Evolutionary conservation across 2,113 vertebrate species (phyloP).

Genomic region (Jaculus jaculus): DNA sequence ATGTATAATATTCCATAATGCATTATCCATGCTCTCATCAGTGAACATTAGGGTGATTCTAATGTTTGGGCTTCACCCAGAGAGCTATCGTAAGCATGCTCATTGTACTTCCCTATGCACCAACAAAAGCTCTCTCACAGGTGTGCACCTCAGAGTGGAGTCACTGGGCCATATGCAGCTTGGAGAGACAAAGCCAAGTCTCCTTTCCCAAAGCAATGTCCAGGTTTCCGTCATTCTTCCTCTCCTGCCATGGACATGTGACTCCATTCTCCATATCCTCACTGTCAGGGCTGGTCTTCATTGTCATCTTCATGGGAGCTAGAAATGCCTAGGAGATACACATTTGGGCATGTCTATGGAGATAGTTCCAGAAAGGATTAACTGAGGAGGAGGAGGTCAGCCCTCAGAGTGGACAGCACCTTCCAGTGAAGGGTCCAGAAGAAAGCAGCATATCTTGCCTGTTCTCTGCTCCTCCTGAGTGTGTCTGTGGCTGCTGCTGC

Average conservation of each 20-base stretch:
- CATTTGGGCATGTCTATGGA: background rate
- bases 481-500: background rate
- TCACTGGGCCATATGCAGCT: rapidly evolving
- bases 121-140: background rate
- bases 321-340: background rate
- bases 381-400: background rate
- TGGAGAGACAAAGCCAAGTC: background rate
- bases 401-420: no score
- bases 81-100: no score
- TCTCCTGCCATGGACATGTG: background rate
- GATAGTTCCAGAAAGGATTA: background rate
- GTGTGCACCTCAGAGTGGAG: rapidly evolving
- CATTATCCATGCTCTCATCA: background rate
- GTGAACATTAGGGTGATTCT: no score
- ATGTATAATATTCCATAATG: background rate
- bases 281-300: background rate
- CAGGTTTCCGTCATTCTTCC: background rate
- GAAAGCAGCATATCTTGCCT: background rate
- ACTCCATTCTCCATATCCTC: background rate
- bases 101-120: background rate
- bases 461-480: background rate
- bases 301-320: background rate
- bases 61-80: background rate
- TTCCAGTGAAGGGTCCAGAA: background rate
- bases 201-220: background rate